Evolutionary conservation across 1,140 invertebrate species (phyloP).

Genomic region (Papilio polytes): DNA sequence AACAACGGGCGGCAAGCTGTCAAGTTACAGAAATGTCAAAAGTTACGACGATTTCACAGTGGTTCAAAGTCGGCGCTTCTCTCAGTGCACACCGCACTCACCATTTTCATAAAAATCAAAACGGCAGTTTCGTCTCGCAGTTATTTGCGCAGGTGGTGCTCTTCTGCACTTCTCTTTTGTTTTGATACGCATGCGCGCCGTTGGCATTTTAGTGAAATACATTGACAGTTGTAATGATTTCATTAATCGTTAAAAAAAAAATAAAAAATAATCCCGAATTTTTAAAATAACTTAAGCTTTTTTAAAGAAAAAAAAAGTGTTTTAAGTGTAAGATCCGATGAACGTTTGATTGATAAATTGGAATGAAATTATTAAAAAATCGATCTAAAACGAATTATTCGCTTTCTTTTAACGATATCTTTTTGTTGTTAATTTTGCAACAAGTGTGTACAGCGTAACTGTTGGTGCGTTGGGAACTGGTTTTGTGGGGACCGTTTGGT

Average conservation of each 20-base stretch:
- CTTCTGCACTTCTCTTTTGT: slow-evolving; percentile 48
- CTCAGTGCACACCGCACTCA: slow-evolving; percentile 48
- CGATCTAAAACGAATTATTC: slow-evolving; percentile 67
- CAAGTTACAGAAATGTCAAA: slow-evolving; percentile 14
- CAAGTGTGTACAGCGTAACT: slow-evolving; percentile 62
- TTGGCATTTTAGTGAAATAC: slow-evolving; percentile 55
- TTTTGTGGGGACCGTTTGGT: slow-evolving; percentile 67
- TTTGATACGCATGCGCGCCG: slow-evolving; percentile 58
- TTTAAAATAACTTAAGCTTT: slow-evolving; percentile 57
- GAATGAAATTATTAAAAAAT: slow-evolving; percentile 61
- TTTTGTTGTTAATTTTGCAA: slow-evolving; percentile 68
- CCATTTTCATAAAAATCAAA: slow-evolving; percentile 39
- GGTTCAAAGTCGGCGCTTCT: background rate
- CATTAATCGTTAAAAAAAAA: slow-evolving; percentile 64
- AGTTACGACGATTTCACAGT: background rate
- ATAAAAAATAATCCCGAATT: slow-evolving; percentile 53
- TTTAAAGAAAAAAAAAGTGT: slow-evolving; percentile 50
- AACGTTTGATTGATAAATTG: slow-evolving; percentile 47
- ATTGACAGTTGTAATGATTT: slow-evolving; percentile 68
- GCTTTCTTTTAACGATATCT: slow-evolving; percentile 61
- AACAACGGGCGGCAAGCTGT: background rate
- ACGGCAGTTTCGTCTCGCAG: slow-evolving; percentile 60
- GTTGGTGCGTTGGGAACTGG: slow-evolving; percentile 65
- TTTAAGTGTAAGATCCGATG: slow-evolving; percentile 43
- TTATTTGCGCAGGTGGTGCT: slow-evolving; percentile 67